Base-by-base conservation (phyloP, 2,888 invertebrate genomes). In the Trichopoda pennipes region DNA sequence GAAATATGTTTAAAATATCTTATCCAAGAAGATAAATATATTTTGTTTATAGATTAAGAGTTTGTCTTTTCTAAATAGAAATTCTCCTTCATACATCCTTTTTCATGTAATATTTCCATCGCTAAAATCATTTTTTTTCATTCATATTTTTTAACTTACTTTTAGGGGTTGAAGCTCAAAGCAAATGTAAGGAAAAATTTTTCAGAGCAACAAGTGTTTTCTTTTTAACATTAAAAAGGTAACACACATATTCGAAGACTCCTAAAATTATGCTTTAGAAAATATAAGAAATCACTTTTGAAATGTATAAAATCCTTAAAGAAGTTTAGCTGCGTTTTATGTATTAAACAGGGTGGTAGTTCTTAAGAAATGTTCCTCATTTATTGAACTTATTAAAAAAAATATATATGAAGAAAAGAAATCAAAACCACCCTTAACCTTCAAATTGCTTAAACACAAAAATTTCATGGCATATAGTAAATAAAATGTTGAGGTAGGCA, bases 401-500 rank as follows among this genome's bases (percentile, higher is more conserved):
- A 76, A 63, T n/a, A n/a, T n/a, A 32, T 19, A 23, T 1, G 42
- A 51, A 42, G n/a, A 8, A 19, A 42, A 14, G 9, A 70, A n/a
- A n/a, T n/a, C 16, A 63, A 72, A 74, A 38, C 49, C 78, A 82
- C 81, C 78, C 81, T 68, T 82, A 78, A 74, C 38, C 66, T 44
- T 74, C 49, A 64, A 28, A 63, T 60, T 35, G 4, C 19, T 21
- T 21, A 12, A 58, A 8, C 28, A 55, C 8, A 49, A 6, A 72
- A 47, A 21, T 9, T 44, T 17, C 1, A 2, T 38, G n/a, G 8
- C 23, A 35, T 4, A 32, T 1, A 28, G 49, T 51, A 58, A 10
- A 72, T 42, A 68, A 66, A 66, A 19, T 60, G 47, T 79, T 79
- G 78, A 75, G 78, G 78, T 75, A 79, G 81, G 70, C 81, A 55